Conservation (phyloP, 2,888 invertebrate genomes). For the Lasioglossum calceatum region DNA sequence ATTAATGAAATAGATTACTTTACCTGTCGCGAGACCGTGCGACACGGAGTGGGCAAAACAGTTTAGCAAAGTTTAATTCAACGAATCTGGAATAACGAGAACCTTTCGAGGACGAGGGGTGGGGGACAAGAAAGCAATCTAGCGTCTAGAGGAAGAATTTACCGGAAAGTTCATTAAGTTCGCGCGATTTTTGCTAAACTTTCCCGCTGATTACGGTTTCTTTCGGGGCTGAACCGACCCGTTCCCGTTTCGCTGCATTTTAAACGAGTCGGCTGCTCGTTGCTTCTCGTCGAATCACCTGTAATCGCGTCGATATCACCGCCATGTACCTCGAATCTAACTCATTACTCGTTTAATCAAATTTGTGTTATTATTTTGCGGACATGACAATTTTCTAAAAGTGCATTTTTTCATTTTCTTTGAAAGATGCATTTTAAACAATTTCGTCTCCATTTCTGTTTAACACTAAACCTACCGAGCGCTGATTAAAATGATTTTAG, state of each 20-base stretch:
- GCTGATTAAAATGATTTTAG: no score
- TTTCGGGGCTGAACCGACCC: background rate
- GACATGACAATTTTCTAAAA: no score
- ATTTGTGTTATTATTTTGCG: no score
- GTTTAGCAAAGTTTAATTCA: slow-evolving; percentile 3
- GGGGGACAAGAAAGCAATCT: slow-evolving; percentile 19
- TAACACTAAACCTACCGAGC: no score
- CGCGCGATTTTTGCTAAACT: slow-evolving; percentile 28
- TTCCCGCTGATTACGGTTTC: background rate
- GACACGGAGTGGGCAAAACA: background rate
- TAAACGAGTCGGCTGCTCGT: background rate
- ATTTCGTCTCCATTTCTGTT: no score
- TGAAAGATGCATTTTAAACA: no score
- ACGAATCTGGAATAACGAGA: background rate
- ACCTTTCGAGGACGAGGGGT: background rate
- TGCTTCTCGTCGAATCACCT: background rate
- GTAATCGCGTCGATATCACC: slow-evolving; percentile 14
- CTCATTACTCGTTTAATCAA: background rate
- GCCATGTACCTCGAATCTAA: background rate
- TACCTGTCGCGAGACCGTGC: background rate
- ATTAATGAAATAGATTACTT: background rate
- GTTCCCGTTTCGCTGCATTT: background rate
- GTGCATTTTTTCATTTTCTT: no score
- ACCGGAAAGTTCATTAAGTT: slow-evolving; percentile 28
- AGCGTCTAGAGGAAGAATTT: background rate